A percentile compares a stretch with the other conserved stretches of the same genome.
Conservation (phyloP, 2,113 vertebrate genomes). For the Clarias macrocephalus region DNA sequence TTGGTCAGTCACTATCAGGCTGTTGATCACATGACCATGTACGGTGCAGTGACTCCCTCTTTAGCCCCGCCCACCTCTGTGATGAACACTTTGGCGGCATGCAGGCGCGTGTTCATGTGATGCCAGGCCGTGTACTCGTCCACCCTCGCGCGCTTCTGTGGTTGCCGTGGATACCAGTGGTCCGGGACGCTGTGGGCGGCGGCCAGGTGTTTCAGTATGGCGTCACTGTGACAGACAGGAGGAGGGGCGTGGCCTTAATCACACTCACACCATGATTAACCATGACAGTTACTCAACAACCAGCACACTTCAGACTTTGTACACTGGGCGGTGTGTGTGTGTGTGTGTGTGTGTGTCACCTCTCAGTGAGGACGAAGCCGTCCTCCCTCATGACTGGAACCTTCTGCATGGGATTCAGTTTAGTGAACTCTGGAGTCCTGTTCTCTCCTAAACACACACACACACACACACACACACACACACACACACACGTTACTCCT, state of each 20-base stretch:
- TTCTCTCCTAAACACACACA: conserved; percentile 64
- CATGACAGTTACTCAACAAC: not conserved
- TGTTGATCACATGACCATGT: not conserved
- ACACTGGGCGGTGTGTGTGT: not conserved
- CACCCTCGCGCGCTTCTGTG: conserved; percentile 66
- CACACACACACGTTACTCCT: not conserved
- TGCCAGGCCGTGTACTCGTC: conserved; percentile 78
- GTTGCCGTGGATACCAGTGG: conserved; percentile 75
- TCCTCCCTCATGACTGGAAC: conserved; percentile 72
- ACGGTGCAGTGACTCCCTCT: not conserved
- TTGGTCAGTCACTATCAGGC: not conserved
- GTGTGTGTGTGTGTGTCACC: conserved; percentile 55
- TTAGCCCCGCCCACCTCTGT: conserved; percentile 62
- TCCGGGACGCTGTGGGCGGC: conserved; percentile 59
- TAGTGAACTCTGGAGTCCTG: conserved; percentile 63
- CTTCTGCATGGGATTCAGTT: conserved; percentile 73
- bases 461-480: conserved; percentile 19
- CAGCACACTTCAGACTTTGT: not conserved
- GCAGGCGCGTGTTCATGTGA: conserved; percentile 67
- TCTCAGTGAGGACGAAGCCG: conserved; percentile 73
- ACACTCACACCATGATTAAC: not conserved
- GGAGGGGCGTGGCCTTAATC: not conserved
- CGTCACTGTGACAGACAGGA: conserved; percentile 61
- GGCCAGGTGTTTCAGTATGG: conserved; percentile 74
- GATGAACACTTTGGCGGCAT: conserved; percentile 69